Conservation (phyloP, 2,888 invertebrate genomes). For the Caenorhabditis becei region DNA sequence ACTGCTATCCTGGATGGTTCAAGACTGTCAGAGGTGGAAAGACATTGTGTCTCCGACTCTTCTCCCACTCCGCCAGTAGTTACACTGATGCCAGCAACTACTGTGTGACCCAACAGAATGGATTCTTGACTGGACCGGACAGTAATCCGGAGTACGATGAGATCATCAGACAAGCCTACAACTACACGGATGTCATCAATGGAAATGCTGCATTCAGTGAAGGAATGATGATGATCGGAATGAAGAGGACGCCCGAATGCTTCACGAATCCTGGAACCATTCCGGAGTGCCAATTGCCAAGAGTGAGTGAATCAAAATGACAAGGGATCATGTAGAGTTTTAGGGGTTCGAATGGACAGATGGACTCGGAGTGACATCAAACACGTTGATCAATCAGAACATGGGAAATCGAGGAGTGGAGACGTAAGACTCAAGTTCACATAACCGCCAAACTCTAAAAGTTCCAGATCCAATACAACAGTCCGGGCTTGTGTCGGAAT, state of each 20-base stretch:
- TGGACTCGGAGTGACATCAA: constrained; percentile 42
- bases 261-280: not conserved
- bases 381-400: constrained; percentile 38
- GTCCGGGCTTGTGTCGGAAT: constrained; percentile 45
- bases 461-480: constrained; percentile 4
- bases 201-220: constrained; percentile 15
- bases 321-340: not conserved
- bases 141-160: constrained; percentile 27
- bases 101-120: constrained; percentile 13
- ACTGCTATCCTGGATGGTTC: constrained; percentile 18
- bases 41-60: constrained; percentile 12
- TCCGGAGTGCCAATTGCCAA: constrained; percentile 13
- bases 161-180: constrained; percentile 25
- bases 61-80: not conserved
- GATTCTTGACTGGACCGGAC: constrained; percentile 22
- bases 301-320: not conserved
- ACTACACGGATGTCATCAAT: constrained; percentile 13
- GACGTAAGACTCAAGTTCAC: constrained; percentile 1
- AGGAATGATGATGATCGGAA: constrained; percentile 30
- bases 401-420: constrained; percentile 31
- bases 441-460: not conserved
- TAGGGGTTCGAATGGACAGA: constrained; percentile 53
- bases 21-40: constrained; percentile 17
- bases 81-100: constrained; percentile 18
- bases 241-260: constrained; percentile 11